Conservation (phyloP, 2,888 invertebrate species). For the Drosophila meridiana region DNA sequence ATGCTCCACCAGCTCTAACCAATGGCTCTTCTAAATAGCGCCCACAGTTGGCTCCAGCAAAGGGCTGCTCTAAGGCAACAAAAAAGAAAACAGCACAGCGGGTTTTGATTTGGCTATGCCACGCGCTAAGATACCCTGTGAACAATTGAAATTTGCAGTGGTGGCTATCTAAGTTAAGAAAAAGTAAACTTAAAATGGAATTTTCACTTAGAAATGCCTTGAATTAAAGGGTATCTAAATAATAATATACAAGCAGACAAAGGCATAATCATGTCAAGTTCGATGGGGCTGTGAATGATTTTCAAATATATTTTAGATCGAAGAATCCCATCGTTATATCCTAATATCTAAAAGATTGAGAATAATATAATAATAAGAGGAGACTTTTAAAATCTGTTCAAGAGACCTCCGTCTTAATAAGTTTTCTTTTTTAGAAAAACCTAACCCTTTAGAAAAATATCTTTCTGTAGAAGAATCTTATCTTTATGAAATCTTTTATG, state of each 20-base stretch:
- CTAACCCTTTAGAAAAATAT: no score
- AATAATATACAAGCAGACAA: neutral
- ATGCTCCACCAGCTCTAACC: neutral
- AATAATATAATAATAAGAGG: no score
- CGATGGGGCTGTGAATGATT: neutral
- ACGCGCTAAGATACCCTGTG: neutral
- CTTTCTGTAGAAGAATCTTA: neutral
- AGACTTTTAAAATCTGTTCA: no score
- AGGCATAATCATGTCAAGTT: neutral
- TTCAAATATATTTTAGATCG: neutral
- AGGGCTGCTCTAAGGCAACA: slow-evolving; percentile 36
- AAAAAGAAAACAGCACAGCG: slow-evolving; percentile 1
- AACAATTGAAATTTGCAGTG: neutral
- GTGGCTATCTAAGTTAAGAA: neutral
- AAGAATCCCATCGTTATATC: neutral
- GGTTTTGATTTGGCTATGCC: neutral
- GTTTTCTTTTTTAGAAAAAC: no score
- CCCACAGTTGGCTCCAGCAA: slow-evolving; percentile 23
- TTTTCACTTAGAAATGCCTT: neutral
- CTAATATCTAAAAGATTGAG: no score
- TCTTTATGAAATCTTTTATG: no score
- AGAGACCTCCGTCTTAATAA: no score
- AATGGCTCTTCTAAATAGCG: slow-evolving; percentile 6
- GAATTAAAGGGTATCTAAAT: neutral
- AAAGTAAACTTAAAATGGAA: neutral